Percentiles rank a stretch among this genome's conserved stretches.
Evolutionary conservation across 2,888 invertebrate genomes (phyloP).

Genomic region (Aphelenchoides bicaudatus): DNA sequence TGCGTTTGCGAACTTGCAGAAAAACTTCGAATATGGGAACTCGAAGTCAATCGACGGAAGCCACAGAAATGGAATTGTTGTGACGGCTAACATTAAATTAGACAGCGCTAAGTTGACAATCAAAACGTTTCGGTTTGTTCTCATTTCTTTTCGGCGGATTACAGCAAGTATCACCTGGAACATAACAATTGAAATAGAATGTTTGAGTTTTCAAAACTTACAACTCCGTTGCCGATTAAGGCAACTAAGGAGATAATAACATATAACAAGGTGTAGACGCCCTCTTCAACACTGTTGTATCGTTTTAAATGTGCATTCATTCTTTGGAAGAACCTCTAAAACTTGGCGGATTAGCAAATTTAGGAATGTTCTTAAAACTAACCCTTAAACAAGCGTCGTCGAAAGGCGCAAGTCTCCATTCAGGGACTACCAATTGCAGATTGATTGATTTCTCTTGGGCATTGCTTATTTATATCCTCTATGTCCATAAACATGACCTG

Average conservation of each 20-base stretch:
- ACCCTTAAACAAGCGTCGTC: slow-evolving; percentile 45
- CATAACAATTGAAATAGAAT: neutral
- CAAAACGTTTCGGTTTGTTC: slow-evolving; percentile 84
- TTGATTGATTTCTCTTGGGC: slow-evolving; percentile 42
- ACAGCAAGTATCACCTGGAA: slow-evolving; percentile 66
- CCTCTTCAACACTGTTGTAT: slow-evolving; percentile 50
- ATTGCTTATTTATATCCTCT: slow-evolving; percentile 48
- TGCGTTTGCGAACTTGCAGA: slow-evolving; percentile 60
- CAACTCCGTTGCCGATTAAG: slow-evolving; percentile 56
- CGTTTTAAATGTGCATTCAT: slow-evolving; percentile 49
- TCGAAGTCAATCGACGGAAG: slow-evolving; percentile 54
- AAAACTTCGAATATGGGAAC: slow-evolving; percentile 54
- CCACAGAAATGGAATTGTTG: slow-evolving; percentile 75
- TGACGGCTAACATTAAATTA: slow-evolving; percentile 68
- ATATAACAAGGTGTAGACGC: slow-evolving; percentile 53
- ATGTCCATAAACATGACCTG: slow-evolving; percentile 49
- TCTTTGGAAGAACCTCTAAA: slow-evolving; percentile 43
- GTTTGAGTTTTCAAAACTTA: slow-evolving; percentile 22
- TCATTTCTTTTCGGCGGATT: slow-evolving; percentile 74
- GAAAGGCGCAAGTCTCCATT: slow-evolving; percentile 39
- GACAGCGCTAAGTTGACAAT: slow-evolving; percentile 79
- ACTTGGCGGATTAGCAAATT: neutral
- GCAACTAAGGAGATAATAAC: slow-evolving; percentile 53
- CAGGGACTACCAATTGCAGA: slow-evolving; percentile 21
- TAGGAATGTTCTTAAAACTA: slow-evolving; percentile 14